phyloP scores from a whole-genome alignment of 2,797 vertebrate genomes.

The Avahi laniger region DNA sequence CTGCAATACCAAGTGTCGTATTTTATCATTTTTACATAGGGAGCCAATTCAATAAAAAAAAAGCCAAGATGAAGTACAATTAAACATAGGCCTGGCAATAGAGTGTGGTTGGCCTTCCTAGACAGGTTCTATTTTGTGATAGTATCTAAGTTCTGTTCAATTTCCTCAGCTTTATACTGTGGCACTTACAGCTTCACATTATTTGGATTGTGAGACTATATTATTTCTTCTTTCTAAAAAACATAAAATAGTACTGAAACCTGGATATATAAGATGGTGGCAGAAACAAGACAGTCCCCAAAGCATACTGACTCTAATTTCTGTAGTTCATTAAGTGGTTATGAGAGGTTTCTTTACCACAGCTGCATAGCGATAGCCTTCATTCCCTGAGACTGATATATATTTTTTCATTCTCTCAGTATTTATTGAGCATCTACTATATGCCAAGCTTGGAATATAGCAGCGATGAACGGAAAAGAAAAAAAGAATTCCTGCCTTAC shows the following conservation, averaged over 20 bases:
- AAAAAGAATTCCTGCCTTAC: neutral
- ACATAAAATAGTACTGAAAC: neutral
- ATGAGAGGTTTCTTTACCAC: neutral
- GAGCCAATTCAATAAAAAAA: neutral
- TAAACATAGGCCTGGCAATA: neutral
- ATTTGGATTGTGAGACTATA: conserved; percentile 14
- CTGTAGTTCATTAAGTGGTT: neutral
- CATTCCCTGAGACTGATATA: neutral
- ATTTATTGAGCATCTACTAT: neutral
- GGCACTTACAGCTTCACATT: neutral
- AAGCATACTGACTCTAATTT: neutral
- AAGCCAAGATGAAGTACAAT: neutral
- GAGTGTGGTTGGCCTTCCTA: neutral
- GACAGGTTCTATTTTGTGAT: neutral
- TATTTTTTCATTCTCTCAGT: neutral
- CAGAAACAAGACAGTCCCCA: neutral
- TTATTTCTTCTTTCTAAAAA: conserved; percentile 22
- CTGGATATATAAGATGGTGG: neutral
- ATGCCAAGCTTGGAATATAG: neutral
- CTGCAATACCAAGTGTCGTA: neutral
- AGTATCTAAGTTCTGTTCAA: conserved; percentile 32
- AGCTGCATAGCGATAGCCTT: neutral
- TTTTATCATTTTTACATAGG: conserved; percentile 22
- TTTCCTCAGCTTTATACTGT: conserved; percentile 31
- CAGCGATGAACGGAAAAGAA: neutral